These are phyloP conservation scores for Metopolophium dirhodum DNA, from an alignment of 1,140 invertebrate species.

Conservation along the genomic window DNA sequence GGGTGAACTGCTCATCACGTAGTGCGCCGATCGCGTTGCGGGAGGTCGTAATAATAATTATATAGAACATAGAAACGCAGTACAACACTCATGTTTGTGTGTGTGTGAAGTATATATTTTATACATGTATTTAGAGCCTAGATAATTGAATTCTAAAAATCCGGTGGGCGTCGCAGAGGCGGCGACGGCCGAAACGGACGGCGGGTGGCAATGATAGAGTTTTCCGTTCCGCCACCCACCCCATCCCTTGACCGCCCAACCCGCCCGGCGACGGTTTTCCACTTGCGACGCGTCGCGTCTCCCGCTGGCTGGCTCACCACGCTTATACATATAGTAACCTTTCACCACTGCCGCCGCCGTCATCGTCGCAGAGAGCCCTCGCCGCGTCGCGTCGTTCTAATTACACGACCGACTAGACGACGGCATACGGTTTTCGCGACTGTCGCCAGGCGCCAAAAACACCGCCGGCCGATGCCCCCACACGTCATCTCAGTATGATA, in stretches of 20 bases:
- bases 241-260: background rate
- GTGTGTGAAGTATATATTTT: background rate
- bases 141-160: slow-evolving; percentile 39
- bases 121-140: background rate
- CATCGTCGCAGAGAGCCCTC: background rate
- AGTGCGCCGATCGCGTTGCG: background rate
- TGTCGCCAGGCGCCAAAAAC: slow-evolving; percentile 35
- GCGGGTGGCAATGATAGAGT: slow-evolving; percentile 32
- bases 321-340: background rate
- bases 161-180: background rate
- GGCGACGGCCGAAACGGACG: background rate
- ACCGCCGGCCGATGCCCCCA: background rate
- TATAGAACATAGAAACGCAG: background rate
- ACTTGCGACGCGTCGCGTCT: background rate
- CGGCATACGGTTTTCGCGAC: slow-evolving; percentile 24
- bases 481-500: background rate
- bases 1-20: no score
- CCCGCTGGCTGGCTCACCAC: background rate
- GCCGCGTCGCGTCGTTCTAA: background rate
- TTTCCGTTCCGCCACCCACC: background rate
- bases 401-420: slow-evolving; percentile 36
- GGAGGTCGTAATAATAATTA: background rate
- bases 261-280: background rate
- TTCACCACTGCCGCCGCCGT: background rate
- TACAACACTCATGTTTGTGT: background rate